Base-by-base conservation (phyloP, 2,113 vertebrate genomes). In the Strigops habroptila region DNA sequence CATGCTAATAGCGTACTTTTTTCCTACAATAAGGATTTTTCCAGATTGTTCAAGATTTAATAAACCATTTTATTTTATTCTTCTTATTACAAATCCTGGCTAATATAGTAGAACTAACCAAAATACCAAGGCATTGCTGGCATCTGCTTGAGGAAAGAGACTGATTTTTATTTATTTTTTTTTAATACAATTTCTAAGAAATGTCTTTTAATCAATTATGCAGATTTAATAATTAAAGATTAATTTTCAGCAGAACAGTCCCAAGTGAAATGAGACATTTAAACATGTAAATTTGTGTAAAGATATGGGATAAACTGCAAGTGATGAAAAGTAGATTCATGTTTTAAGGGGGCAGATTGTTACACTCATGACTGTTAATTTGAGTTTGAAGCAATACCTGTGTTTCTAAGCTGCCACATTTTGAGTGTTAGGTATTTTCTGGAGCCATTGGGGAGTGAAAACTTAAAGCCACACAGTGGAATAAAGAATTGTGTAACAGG, bases 1-100 rank as follows among this genome's bases (percentile, higher is more conserved):
- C 93, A 89, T 95, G 95, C 93, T 95, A 91, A 97, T 96, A 95
- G 68, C 65, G 59, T 79, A 30, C 37, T 64, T 86, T 59, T 70
- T 39, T 35, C 5, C 46, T 60, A 74, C 88, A 76, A 21, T 79
- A 71, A 92, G 79, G 48, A 88, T 94, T 87, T 86, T 83, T 88
- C 49, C 82, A 69, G 87, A 43, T 88, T 70, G 51, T 51, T 96
- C n/a, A 88, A 69, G 49, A 95, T 97, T 88, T 87, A 93, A 88
- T 96, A 94, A 97, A 76, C 52, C 8, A 6, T 94, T 96, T 59
- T 77, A 44, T 96, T 97, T 96, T 64, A 85, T 82, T 96, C 18
- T 90, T 96, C 49, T 81, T 83, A 64, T 51, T 76, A 86, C 39
- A 91, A 62, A 84, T 97, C 51, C 49, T 94, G 28, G 78, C 88